These are phyloP conservation scores for Protobothrops mucrosquamatus DNA, from an alignment of 2,113 vertebrate genomes.

Conservation along the genomic window DNA sequence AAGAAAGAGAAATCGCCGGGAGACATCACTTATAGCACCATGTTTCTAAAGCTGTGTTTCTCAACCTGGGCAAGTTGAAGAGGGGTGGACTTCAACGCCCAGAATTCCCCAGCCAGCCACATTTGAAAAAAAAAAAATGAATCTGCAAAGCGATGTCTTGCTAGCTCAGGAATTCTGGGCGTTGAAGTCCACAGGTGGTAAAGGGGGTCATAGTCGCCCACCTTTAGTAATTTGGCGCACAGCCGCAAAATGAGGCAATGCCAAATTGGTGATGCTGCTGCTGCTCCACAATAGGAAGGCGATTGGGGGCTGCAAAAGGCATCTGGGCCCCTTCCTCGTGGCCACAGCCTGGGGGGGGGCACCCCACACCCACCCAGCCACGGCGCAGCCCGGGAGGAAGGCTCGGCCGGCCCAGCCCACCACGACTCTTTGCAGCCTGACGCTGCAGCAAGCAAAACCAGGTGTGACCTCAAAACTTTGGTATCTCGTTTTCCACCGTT, in stretches of 20 bases:
- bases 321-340: background rate
- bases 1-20: rapidly evolving
- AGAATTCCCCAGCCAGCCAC: background rate
- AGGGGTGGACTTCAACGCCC: background rate
- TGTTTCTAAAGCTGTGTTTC: background rate
- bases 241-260: background rate
- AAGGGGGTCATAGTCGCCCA: too few relatives aligned
- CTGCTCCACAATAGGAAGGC: background rate
- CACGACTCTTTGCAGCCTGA: conserved; percentile 51
- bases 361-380: conserved; percentile 42
- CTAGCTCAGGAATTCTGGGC: background rate
- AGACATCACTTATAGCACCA: too few relatives aligned
- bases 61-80: background rate
- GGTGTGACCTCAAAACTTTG: conserved; percentile 50
- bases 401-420: conserved; percentile 11
- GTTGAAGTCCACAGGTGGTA: background rate
- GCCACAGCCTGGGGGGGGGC: background rate
- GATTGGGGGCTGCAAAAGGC: background rate
- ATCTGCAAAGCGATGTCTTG: too few relatives aligned
- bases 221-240: background rate
- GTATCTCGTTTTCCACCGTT: conserved; percentile 42
- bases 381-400: conserved; percentile 44
- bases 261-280: background rate
- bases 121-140: too few relatives aligned
- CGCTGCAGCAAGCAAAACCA: conserved; percentile 47